Percentiles rank a stretch among this genome's conserved stretches.
Conservation (phyloP, 2,888 invertebrate genomes). For the Cacoxenus indagator region DNA sequence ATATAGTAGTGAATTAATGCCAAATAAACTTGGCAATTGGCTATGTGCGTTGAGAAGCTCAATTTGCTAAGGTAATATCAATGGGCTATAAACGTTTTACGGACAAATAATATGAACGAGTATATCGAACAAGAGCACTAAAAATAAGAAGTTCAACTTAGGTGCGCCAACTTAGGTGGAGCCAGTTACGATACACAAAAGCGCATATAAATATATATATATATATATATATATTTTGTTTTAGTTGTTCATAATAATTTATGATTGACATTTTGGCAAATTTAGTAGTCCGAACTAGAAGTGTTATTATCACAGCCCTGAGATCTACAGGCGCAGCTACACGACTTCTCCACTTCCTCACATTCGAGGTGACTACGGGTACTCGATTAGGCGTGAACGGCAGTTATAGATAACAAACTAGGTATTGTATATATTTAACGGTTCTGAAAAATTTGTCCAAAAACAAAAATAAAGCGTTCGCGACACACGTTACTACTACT, state of each 20-base stretch:
- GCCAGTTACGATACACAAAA: not conserved
- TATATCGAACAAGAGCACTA: conserved; percentile 2
- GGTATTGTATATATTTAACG: conserved; percentile 49
- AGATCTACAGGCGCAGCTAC: not conserved
- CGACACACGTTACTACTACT: conserved; percentile 13
- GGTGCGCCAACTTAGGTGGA: not conserved
- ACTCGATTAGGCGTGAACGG: conserved; percentile 48
- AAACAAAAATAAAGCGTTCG: conserved; percentile 42
- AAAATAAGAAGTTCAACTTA: not conserved
- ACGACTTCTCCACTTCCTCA: conserved; percentile 12
- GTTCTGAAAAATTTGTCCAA: too few relatives aligned
- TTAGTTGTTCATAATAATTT: conserved; percentile 6
- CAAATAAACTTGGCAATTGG: conserved; percentile 20
- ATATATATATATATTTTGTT: too few relatives aligned
- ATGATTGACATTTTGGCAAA: not conserved
- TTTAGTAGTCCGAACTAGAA: not conserved
- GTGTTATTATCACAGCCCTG: not conserved
- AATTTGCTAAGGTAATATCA: conserved; percentile 43
- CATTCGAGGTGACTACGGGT: conserved; percentile 34
- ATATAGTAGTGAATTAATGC: not conserved
- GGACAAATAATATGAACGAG: conserved; percentile 39
- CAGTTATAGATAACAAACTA: conserved; percentile 52
- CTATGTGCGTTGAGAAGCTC: not conserved
- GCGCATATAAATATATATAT: not conserved
- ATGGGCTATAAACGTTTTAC: conserved; percentile 44